Conservation (phyloP, 2,797 vertebrate species). For the Iguana delicatissima region DNA sequence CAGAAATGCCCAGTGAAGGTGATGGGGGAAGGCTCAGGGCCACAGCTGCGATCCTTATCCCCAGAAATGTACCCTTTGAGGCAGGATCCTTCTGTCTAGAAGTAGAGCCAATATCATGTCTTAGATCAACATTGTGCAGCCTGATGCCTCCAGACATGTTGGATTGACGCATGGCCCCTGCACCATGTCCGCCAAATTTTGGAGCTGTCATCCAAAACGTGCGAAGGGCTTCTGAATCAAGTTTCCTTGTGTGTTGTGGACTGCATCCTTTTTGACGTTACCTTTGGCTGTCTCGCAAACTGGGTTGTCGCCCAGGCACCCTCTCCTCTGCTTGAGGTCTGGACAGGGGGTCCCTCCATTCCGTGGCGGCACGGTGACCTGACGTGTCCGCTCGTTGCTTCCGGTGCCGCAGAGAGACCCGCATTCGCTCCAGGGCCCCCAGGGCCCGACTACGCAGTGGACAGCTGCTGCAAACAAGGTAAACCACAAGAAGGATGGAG, state of each 20-base stretch:
- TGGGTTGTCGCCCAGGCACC: conserved; percentile 85
- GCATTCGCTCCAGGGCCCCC: conserved; percentile 88
- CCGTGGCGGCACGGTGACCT: conserved; percentile 85
- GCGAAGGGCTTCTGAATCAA: no score
- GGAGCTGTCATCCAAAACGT: no score
- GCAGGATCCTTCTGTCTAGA: background rate
- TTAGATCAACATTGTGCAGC: background rate
- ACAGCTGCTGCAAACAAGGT: conserved; percentile 78
- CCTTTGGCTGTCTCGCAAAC: conserved; percentile 83
- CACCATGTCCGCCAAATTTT: no score
- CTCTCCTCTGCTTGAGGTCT: conserved; percentile 88
- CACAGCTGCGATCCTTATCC: background rate
- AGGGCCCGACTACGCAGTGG: conserved; percentile 86
- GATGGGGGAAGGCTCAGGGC: no score
- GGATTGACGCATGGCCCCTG: background rate
- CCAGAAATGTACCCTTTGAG: background rate
- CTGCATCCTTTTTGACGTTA: conserved; percentile 42
- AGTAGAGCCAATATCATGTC: background rate
- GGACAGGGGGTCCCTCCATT: conserved; percentile 88
- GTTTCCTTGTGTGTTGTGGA: background rate
- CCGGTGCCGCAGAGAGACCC: conserved; percentile 86
- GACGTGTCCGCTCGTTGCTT: conserved; percentile 85
- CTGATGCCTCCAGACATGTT: background rate
- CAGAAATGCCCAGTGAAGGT: no score
- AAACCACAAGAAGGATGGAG: background rate